phyloP scores from a whole-genome alignment of 2,797 vertebrate species.

The Gallinago stenura region DNA sequence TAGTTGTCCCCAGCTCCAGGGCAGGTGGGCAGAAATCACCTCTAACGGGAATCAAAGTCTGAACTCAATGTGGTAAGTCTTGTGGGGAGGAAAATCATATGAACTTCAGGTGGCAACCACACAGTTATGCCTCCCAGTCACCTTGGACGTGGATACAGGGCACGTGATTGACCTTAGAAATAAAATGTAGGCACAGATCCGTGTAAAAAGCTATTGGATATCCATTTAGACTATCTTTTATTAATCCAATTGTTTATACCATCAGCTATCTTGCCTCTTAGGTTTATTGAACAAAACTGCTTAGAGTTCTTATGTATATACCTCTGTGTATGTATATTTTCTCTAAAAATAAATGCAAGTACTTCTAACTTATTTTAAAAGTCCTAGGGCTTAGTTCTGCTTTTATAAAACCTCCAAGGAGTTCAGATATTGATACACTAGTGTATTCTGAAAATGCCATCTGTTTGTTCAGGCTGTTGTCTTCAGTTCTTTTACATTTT shows the following conservation, averaged over 20 bases:
- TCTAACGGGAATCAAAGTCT: background rate
- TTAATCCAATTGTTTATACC: background rate
- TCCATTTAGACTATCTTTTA: background rate
- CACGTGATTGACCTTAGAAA: background rate
- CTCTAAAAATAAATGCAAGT: background rate
- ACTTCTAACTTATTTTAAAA: background rate
- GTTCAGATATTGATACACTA: background rate
- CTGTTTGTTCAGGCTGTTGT: constrained; percentile 27
- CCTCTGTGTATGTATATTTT: background rate
- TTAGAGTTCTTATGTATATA: background rate
- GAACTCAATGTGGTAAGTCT: background rate
- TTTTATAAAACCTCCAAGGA: background rate
- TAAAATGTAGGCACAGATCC: background rate
- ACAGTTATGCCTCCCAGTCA: background rate
- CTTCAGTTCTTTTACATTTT: constrained; percentile 28
- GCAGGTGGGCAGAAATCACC: background rate
- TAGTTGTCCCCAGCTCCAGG: background rate
- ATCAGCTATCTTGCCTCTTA: background rate
- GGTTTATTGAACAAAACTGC: background rate
- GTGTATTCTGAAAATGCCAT: constrained; percentile 44
- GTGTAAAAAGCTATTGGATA: background rate
- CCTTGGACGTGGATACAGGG: background rate
- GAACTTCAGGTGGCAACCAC: background rate
- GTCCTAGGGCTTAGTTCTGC: background rate
- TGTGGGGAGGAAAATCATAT: background rate